A percentile compares a stretch with the other conserved stretches of the same genome.
phyloP scores from a whole-genome alignment of 2,888 invertebrate species.

The Sphaeridia pumilis region DNA sequence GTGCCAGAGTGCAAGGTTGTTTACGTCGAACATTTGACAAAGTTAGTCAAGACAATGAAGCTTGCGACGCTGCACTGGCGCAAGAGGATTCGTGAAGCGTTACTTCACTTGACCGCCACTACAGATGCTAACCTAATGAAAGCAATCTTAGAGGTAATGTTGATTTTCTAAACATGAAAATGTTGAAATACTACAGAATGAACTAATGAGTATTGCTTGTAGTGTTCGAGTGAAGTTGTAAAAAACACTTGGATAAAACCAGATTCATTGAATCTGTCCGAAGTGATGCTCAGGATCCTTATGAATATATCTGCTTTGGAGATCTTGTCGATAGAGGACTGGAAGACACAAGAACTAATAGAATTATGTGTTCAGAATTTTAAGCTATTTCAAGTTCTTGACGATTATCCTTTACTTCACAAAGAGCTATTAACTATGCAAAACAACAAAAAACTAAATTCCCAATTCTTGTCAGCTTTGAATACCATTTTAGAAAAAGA shows the following conservation, averaged over 20 bases:
- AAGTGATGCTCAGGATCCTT: constrained; percentile 20
- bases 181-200: constrained; percentile 1
- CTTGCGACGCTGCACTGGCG: constrained; percentile 22
- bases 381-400: constrained; percentile 11
- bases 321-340: neutral
- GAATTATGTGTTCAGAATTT: constrained; percentile 10
- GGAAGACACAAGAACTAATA: constrained; percentile 2
- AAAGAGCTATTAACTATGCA: constrained; percentile 14
- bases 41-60: constrained; percentile 15
- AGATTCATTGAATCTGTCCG: constrained; percentile 13
- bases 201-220: neutral
- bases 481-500: constrained; percentile 4
- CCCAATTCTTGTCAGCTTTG: constrained; percentile 12
- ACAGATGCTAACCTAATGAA: constrained; percentile 19
- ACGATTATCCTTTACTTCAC: constrained; percentile 12
- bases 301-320: constrained; percentile 17
- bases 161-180: too few species aligned
- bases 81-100: constrained; percentile 17
- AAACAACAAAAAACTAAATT: constrained; percentile 11
- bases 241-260: constrained; percentile 26
- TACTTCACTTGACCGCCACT: constrained; percentile 14
- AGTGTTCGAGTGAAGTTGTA: constrained; percentile 15
- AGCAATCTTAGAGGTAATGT: constrained; percentile 20
- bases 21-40: constrained; percentile 22
- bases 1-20: constrained; percentile 11